Base-by-base conservation (phyloP, 2,113 vertebrate genomes). In the Acinonyx jubatus region DNA sequence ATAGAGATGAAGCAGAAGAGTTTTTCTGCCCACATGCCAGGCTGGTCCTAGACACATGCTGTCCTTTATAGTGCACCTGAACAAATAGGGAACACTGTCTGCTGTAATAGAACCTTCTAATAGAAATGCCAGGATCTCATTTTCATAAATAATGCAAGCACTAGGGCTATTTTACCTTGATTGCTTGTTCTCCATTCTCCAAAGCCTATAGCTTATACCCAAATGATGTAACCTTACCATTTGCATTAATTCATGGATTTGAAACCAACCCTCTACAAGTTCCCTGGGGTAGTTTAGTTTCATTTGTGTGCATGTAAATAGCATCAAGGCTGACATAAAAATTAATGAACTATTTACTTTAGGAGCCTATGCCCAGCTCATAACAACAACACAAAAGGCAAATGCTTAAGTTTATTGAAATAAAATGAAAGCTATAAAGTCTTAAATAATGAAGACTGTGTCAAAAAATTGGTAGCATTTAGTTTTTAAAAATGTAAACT, bases 271-370 rank as follows among this genome's bases (percentile, higher is more conserved):
- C 50, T 96, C 38, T 81, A 36, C 74, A 96, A 80, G 65, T 97
- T 98, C 89, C 97, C 94, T 85, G 71, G 79, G 83, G 96, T 95
- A 66, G 89, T 93, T 97, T 93, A 91, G 76, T 90, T 97, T 98
- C 96, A 97, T 97, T 98, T 96, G 86, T 97, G 97, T 97, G 95
- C 83, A 95, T 73, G 79, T 90, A 97, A 96, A 97, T 94, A 97
- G 86, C 82, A 97, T 65, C 25, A 65, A 95, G 83, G 88, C 41
- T 96, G 94, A 82, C 69, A 96, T 96, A 98, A 97, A 97, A 97
- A 97, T 96, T 97, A 98, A 97, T 95, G 97, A 95, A 92, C 96
- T 96, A 96, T 96, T 98, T 97, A 92, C 61, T 68, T 94, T 91
- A 93, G 86, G 66, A 92, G 33, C 50, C 84, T 81, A 82, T 73